Base-by-base conservation (phyloP, 2,113 vertebrate genomes). In the Cheirogaleus medius region DNA sequence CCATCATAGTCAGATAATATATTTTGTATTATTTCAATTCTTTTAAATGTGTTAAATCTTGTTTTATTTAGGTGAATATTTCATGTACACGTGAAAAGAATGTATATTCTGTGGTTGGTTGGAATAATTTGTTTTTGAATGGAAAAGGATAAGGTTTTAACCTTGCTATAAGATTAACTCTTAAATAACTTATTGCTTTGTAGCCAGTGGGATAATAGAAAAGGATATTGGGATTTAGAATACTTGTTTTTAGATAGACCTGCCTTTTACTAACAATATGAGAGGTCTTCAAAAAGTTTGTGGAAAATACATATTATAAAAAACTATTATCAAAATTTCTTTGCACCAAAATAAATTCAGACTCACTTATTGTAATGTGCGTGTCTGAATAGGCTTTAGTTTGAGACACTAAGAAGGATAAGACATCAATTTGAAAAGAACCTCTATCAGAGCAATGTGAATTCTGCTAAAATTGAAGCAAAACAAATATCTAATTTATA, bases 71-170 rank as follows among this genome's bases (percentile, higher is more conserved):
- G 20, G 20, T 87, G 39, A 76, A 52, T 60, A 9, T 44, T 63
- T 64, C 20, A 21, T 49, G 13, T 58, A 58, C 14, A 34, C 8
- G 58, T 84, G 80, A 17, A 85, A 58, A 49, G 20, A 78, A 39
- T 71, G 49, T 80, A 25, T 71, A 58, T 83, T 23, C 29, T 86
- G 8, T 93, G 73, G 20, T 63, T 64, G 32, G 39, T 63, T 83
- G 80, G 42, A 58, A 44, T 84, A 69, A 84, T 84, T 93, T 93
- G 25, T 54, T 96, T 95, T 78, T 89, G 25, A 86, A 69, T 37
- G 42, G 37, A 85, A 85, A 85, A 29, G 32, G 42, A 52, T 71
- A 71, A 56, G 56, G 2, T 90, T 80, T 71, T 60, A 69, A 74
- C 76, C 5, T 74, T 83, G 58, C 83, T 68, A 21, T 69, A 77